Evolutionary conservation across 2,888 invertebrate species (phyloP).

Genomic region (Xanthia togata): DNA sequence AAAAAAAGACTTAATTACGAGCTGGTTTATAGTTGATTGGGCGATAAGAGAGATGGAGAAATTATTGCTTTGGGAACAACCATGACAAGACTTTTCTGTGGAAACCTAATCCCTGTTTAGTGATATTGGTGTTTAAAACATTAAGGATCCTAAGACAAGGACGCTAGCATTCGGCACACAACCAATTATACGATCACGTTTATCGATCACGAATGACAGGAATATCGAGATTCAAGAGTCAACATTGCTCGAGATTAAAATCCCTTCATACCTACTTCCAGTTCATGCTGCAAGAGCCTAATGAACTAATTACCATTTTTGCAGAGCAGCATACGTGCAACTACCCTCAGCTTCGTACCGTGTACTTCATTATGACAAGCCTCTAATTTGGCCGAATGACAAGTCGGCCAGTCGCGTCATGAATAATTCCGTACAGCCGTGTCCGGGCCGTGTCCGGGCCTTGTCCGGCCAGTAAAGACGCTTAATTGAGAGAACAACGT

Average conservation of each 20-base stretch:
- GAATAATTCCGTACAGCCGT: conserved; percentile 82
- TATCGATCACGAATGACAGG: neutral
- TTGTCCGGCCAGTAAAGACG: conserved; percentile 82
- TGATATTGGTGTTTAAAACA: neutral
- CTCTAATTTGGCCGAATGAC: conserved; percentile 77
- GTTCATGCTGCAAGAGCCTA: conserved; percentile 50
- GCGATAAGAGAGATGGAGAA: conserved; percentile 18
- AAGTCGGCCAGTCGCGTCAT: conserved; percentile 80
- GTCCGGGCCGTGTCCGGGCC: conserved; percentile 75
- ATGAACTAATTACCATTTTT: conserved; percentile 68
- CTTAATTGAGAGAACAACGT: conserved; percentile 87
- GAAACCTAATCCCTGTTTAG: neutral
- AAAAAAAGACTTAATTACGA: conserved; percentile 38
- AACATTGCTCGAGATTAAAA: neutral
- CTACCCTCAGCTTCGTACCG: conserved; percentile 57
- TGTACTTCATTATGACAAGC: conserved; percentile 72
- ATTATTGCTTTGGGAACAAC: conserved; percentile 1
- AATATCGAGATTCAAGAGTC: neutral
- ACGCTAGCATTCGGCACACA: too few relatives aligned
- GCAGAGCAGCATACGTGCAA: conserved; percentile 54
- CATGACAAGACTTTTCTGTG: neutral
- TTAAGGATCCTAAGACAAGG: neutral
- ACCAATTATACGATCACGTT: neutral
- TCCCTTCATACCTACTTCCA: conserved; percentile 4
- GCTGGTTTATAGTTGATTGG: conserved; percentile 20